Evolutionary conservation across 2,113 vertebrate genomes (phyloP).

Genomic region (Calypte anna): DNA sequence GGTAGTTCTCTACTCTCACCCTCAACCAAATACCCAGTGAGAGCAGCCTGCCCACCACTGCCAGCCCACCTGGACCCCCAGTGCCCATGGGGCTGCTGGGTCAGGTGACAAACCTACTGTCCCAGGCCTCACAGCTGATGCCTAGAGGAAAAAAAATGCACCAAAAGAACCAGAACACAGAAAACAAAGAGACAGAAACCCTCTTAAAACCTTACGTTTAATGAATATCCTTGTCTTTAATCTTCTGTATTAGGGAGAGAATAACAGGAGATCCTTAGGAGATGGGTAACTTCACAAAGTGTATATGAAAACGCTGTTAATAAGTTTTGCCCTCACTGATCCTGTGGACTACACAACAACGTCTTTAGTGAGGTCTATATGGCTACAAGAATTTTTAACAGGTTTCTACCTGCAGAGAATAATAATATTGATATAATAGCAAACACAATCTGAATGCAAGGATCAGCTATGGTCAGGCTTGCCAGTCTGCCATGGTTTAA

Average conservation of each 20-base stretch:
- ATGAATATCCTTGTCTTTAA: not conserved
- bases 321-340: not conserved
- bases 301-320: not conserved
- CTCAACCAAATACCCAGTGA: not conserved
- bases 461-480: not conserved
- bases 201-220: not conserved
- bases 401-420: not conserved
- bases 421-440: not conserved
- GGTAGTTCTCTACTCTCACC: not conserved
- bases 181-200: not conserved
- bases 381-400: not conserved
- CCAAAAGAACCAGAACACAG: not conserved
- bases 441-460: not conserved
- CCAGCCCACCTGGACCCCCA: accelerated
- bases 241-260: not conserved
- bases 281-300: not conserved
- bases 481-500: too few species aligned
- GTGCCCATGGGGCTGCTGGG: not conserved
- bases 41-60: not conserved
- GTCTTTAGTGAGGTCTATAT: not conserved
- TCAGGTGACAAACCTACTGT: not conserved
- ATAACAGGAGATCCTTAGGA: not conserved
- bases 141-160: not conserved
- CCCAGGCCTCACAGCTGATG: not conserved
- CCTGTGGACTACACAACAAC: not conserved